Conservation (phyloP, 23 tunicate species). For the Clavelina lepadiformis region DNA sequence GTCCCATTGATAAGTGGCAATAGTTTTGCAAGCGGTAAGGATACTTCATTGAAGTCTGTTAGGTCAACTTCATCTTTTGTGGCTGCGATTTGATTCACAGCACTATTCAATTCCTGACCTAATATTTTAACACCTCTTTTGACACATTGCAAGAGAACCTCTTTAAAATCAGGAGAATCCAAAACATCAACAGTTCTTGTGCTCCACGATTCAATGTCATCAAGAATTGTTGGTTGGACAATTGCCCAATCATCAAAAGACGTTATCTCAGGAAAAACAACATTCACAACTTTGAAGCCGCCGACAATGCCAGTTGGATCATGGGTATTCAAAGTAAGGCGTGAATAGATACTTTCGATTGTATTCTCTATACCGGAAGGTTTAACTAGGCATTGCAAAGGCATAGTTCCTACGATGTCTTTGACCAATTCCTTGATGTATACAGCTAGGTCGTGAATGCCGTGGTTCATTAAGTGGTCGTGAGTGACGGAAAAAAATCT, state of each 20-base stretch:
- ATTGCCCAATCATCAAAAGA: slow-evolving; percentile 3
- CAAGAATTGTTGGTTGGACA: neutral
- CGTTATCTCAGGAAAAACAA: slow-evolving; percentile 12
- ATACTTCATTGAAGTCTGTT: neutral
- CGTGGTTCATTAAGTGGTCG: slow-evolving; percentile 25
- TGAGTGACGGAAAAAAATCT: slow-evolving; percentile 32
- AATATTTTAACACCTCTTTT: slow-evolving; percentile 15
- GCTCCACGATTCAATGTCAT: slow-evolving; percentile 5
- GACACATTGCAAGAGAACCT: slow-evolving; percentile 37
- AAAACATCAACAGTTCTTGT: slow-evolving; percentile 49
- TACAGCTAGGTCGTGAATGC: slow-evolving; percentile 17
- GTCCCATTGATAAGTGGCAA: slow-evolving; percentile 60
- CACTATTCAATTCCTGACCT: slow-evolving; percentile 12
- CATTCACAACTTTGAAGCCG: slow-evolving; percentile 9
- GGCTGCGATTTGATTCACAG: neutral
- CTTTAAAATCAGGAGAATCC: slow-evolving; percentile 46
- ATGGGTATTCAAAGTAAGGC: neutral
- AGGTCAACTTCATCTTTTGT: neutral
- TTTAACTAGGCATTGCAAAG: slow-evolving; percentile 43
- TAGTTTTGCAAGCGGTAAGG: slow-evolving; percentile 59
- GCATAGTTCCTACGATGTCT: slow-evolving; percentile 43
- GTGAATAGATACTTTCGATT: slow-evolving; percentile 19
- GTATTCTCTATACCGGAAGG: slow-evolving; percentile 19
- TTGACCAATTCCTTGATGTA: slow-evolving; percentile 3
- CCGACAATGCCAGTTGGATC: neutral